Percentiles rank a stretch among this genome's conserved stretches.
These are phyloP conservation scores for Anastatus disparis DNA, from an alignment of 1,140 invertebrate genomes.

Conservation along the genomic window DNA sequence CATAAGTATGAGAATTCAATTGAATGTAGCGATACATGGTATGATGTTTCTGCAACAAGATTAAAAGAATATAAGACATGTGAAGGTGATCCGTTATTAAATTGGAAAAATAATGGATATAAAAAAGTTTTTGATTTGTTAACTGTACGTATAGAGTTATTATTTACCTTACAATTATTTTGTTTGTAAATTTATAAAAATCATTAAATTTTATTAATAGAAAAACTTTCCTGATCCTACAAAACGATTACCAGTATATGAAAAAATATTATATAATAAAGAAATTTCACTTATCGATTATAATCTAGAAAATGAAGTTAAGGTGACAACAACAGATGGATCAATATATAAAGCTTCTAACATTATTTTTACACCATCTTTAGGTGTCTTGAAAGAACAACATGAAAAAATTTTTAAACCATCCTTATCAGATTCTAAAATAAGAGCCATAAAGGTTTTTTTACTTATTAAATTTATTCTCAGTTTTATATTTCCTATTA, in stretches of 20 bases:
- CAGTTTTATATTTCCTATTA: slow-evolving; percentile 12
- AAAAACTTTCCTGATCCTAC: slow-evolving; percentile 50
- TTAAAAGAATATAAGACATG: slow-evolving; percentile 70
- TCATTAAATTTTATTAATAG: slow-evolving; percentile 45
- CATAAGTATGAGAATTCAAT: slow-evolving; percentile 68
- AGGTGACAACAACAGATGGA: slow-evolving; percentile 56
- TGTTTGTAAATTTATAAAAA: neutral
- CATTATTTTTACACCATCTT: slow-evolving; percentile 65
- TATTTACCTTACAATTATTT: neutral
- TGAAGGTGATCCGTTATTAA: slow-evolving; percentile 69
- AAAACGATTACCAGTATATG: slow-evolving; percentile 47
- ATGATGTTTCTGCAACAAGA: slow-evolving; percentile 70
- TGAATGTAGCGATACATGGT: slow-evolving; percentile 72
- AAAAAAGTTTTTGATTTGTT: slow-evolving; percentile 70
- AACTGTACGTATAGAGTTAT: slow-evolving; percentile 62
- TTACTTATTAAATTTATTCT: slow-evolving; percentile 7
- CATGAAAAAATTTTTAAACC: slow-evolving; percentile 61
- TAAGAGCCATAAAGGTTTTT: slow-evolving; percentile 54
- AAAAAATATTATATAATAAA: slow-evolving; percentile 56
- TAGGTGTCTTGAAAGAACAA: slow-evolving; percentile 66
- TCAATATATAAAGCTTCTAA: slow-evolving; percentile 54
- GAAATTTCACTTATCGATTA: slow-evolving; percentile 58
- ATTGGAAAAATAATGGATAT: slow-evolving; percentile 74
- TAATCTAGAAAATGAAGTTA: slow-evolving; percentile 44
- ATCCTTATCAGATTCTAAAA: slow-evolving; percentile 53